Evolutionary conservation across 2,797 vertebrate species (phyloP).

Genomic region (Hemitrygon akajei): DNA sequence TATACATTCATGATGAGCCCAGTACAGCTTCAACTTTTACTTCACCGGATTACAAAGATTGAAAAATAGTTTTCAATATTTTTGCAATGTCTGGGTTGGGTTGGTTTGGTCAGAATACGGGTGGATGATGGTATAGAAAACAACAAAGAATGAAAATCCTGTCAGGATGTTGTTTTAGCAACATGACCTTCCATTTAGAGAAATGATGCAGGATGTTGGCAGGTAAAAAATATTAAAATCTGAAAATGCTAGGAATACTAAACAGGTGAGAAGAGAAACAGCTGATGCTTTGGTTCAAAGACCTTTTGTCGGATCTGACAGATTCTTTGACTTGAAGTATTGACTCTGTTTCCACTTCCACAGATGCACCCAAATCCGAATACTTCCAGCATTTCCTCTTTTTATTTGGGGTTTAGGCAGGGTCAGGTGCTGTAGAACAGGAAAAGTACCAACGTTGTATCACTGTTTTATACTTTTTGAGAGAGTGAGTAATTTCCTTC

Average conservation of each 20-base stretch:
- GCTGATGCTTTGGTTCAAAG: no score
- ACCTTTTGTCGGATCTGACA: no score
- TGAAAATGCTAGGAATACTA: no score
- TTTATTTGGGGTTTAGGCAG: no score
- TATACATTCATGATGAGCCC: conserved; percentile 11
- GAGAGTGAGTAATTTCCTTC: not conserved
- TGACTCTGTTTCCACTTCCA: no score
- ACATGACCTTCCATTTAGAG: not conserved
- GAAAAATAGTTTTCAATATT: not conserved
- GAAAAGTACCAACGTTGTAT: not conserved
- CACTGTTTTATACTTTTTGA: not conserved
- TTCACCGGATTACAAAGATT: not conserved
- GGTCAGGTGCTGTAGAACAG: not conserved
- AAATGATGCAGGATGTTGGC: not conserved
- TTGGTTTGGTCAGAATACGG: no score
- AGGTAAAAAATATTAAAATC: no score
- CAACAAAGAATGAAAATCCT: not conserved
- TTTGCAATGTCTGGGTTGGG: not conserved
- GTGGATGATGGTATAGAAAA: no score
- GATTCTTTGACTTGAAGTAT: no score
- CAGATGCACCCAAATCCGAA: no score
- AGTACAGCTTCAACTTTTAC: not conserved
- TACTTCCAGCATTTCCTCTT: no score
- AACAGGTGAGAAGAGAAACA: no score
- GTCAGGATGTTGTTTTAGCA: not conserved